These are phyloP conservation scores for Periplaneta americana DNA, from an alignment of 1,140 invertebrate genomes.

Conservation along the genomic window DNA sequence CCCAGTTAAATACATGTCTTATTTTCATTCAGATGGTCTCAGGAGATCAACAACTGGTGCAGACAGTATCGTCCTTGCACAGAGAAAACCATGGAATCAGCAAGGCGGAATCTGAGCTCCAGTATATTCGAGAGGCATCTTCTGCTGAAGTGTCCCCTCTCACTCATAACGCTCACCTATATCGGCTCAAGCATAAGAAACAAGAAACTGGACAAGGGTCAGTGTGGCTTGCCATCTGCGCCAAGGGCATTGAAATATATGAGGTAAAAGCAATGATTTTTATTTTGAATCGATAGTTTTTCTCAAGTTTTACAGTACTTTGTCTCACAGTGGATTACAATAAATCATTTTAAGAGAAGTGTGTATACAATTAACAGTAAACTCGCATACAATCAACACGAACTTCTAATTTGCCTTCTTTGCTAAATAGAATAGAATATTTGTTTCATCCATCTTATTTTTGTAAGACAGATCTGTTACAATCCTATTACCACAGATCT, in stretches of 20 bases:
- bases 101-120: conserved; percentile 69
- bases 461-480: no score
- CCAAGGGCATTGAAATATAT: conserved; percentile 80
- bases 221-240: conserved; percentile 75
- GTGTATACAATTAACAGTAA: no score
- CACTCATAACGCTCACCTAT: conserved; percentile 81
- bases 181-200: conserved; percentile 79
- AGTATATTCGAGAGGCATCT: conserved; percentile 86
- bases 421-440: no score
- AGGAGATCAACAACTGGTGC: conserved; percentile 29
- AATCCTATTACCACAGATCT: no score
- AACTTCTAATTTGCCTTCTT: no score
- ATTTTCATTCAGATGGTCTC: conserved; percentile 10
- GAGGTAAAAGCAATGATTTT: conserved; percentile 22
- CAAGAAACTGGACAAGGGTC: conserved; percentile 64
- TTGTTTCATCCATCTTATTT: no score
- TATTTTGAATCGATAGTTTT: no score
- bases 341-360: no score
- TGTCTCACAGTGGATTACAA: no score
- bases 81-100: conserved; percentile 69
- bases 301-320: no score
- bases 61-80: conserved; percentile 54
- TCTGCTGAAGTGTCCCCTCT: conserved; percentile 73
- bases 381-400: no score
- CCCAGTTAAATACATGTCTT: background rate